These are phyloP conservation scores for Nemopilema nomurai DNA, from an alignment of 30 jellyfish, hydroid and myxozoan genomes.

Conservation along the genomic window DNA sequence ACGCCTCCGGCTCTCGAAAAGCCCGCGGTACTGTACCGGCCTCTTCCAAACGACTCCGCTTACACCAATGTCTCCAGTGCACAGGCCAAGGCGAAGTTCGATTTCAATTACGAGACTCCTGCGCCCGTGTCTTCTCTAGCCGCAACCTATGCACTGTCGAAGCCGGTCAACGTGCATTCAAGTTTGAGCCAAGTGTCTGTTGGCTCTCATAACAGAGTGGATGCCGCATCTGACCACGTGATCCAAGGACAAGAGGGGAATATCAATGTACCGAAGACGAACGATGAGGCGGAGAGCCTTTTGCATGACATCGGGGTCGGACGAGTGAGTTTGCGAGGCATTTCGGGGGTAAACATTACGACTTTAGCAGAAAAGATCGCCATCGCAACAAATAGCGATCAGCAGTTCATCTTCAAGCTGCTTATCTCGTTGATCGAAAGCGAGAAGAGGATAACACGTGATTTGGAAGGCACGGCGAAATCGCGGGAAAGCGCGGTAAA, in stretches of 20 bases:
- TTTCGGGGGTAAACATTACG: conserved; percentile 58
- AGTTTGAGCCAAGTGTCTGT: neutral
- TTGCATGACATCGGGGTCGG: conserved; percentile 61
- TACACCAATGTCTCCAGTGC: neutral
- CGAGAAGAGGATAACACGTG: conserved; percentile 6
- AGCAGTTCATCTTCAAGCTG: conserved; percentile 37
- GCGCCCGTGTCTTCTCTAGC: neutral
- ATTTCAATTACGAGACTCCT: neutral
- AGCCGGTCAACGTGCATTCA: neutral
- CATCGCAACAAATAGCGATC: conserved; percentile 40
- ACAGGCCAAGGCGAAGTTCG: neutral
- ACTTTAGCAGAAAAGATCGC: conserved; percentile 63
- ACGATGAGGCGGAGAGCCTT: conserved; percentile 47
- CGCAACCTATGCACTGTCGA: conserved; percentile 1
- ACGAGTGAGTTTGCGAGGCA: conserved; percentile 51
- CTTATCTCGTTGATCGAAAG: conserved; percentile 28
- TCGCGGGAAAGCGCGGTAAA: neutral
- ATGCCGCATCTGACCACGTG: neutral
- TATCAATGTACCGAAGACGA: conserved; percentile 30
- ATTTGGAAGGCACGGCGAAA: neutral
- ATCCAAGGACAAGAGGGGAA: conserved; percentile 22
- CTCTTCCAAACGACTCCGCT: conserved; percentile 12
- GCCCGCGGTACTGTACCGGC: conserved; percentile 24
- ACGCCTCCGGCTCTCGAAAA: conserved; percentile 56
- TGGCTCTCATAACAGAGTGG: neutral